A percentile compares a stretch with the other conserved stretches of the same genome.
Evolutionary conservation across 2,888 invertebrate species (phyloP).

Genomic region (Saturnia pavonia): DNA sequence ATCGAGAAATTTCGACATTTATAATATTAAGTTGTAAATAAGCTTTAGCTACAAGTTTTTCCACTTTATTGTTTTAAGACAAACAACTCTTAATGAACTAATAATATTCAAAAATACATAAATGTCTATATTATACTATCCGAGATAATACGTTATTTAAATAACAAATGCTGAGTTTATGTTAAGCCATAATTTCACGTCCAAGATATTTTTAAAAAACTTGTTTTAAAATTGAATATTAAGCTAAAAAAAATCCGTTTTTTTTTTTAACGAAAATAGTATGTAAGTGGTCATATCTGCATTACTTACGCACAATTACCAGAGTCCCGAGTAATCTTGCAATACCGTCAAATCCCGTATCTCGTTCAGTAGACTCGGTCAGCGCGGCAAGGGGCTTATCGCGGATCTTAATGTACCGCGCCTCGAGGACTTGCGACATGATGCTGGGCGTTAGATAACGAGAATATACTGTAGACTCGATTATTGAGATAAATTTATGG

Average conservation of each 20-base stretch:
- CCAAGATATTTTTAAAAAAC: background rate
- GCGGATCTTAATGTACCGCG: conserved; percentile 45
- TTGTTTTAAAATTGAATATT: background rate
- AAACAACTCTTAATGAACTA: background rate
- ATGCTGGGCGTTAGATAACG: conserved; percentile 39
- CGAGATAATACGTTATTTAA: background rate
- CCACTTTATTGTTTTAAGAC: background rate
- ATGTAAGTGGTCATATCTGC: background rate
- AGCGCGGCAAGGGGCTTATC: conserved; percentile 42
- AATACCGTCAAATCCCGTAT: conserved; percentile 21
- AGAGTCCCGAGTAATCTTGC: conserved; percentile 10
- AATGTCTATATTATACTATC: background rate
- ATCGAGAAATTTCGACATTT: background rate
- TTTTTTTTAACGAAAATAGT: no score
- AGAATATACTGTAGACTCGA: conserved; percentile 6
- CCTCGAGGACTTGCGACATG: conserved; percentile 47
- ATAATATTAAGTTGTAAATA: background rate
- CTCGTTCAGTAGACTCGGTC: conserved; percentile 31
- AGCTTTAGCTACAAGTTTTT: background rate
- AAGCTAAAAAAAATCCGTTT: conserved; percentile 1
- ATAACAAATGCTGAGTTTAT: background rate
- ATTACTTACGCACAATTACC: conserved; percentile 15
- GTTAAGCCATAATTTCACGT: background rate
- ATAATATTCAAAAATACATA: conserved; percentile 2
- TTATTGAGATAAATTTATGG: background rate